These are phyloP conservation scores for Amblyteles armatorius DNA, from an alignment of 2,888 invertebrate genomes.

Conservation along the genomic window DNA sequence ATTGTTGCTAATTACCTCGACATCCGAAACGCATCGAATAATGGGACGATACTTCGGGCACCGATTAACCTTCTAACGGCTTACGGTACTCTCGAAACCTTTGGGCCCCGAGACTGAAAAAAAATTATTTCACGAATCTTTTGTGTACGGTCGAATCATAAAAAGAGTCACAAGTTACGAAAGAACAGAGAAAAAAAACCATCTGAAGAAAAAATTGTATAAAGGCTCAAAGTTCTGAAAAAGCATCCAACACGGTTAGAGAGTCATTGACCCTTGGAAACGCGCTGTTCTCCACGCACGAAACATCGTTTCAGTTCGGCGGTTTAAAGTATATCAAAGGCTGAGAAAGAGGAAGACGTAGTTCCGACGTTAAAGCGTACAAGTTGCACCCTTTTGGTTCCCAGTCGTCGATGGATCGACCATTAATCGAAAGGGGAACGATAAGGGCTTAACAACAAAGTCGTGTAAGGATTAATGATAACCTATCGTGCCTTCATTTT, in stretches of 20 bases:
- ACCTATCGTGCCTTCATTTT: conserved; percentile 52
- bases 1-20: not conserved
- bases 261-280: too few species aligned
- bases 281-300: not conserved
- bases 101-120: not conserved
- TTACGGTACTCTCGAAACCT: not conserved
- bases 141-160: not conserved
- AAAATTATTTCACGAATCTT: not conserved
- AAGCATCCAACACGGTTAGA: too few species aligned
- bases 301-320: not conserved
- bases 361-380: not conserved
- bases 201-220: too few species aligned
- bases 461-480: conserved; percentile 19
- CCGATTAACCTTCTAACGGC: not conserved
- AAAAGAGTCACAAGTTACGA: not conserved
- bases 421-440: not conserved
- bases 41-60: not conserved
- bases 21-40: conserved; percentile 6
- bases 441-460: not conserved
- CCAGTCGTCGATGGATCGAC: not conserved
- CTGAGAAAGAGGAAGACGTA: not conserved
- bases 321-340: not conserved
- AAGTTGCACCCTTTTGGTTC: too few species aligned
- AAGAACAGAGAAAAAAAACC: not conserved
- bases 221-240: too few species aligned